Conservation (phyloP, 2,797 vertebrate species). For the Okamejei kenojei region DNA sequence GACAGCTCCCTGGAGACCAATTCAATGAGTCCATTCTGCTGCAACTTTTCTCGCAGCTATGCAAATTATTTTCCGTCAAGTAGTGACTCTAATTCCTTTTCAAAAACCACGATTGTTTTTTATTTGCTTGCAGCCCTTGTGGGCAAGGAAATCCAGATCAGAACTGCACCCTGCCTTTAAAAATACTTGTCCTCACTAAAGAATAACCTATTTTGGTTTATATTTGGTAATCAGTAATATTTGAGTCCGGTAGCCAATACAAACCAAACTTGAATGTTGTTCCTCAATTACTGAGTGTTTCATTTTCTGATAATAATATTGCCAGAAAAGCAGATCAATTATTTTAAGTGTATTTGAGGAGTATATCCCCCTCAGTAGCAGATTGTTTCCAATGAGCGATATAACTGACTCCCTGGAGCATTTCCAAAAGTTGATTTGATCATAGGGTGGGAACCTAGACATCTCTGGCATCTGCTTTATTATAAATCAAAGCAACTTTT, state of each 20-base stretch:
- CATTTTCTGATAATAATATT: neutral
- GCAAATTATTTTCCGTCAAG: no score
- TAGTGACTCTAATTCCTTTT: no score
- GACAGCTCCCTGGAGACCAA: no score
- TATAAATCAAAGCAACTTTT: neutral
- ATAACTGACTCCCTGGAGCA: neutral
- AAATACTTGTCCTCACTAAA: no score
- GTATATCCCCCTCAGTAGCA: neutral
- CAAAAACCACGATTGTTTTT: no score
- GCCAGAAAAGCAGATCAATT: neutral
- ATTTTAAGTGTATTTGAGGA: neutral
- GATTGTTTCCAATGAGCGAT: neutral
- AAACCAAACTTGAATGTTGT: neutral
- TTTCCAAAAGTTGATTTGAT: neutral
- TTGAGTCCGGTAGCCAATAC: neutral
- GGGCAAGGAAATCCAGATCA: no score
- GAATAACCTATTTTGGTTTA: no score
- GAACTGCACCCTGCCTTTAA: no score
- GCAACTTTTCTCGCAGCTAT: no score
- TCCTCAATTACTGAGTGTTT: neutral
- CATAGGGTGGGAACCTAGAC: neutral
- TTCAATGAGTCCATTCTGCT: no score
- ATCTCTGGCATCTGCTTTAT: neutral
- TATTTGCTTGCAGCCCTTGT: no score
- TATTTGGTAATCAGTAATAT: no score